Evolutionary conservation across 2,113 vertebrate species (phyloP), one percentile per base, ranked within the genome.

Genomic region (Brachyhypopomus gauderio): DNA sequence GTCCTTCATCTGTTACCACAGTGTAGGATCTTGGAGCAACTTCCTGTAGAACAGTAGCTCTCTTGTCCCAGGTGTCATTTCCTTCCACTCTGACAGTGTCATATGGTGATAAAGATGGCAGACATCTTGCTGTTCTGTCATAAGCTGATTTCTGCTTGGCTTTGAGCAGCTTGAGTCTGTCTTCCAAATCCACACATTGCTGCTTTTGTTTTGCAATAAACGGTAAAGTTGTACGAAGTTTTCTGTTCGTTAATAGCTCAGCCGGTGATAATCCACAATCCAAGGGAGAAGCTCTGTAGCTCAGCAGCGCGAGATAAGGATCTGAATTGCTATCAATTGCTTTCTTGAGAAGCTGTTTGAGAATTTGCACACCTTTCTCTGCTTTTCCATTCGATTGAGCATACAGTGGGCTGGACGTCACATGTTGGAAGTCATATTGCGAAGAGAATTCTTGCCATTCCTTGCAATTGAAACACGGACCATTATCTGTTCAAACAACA

Each of bases 221-320:
- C 8, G 69, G 69, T 55, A 78, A 23, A 60, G 77, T 84, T 25
- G 45, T 81, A 1, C 8, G 3, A 70, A 80, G 22, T n/a, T 19
- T 80, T 8, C 27, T 41, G 3, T 48, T 67, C 75, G 78, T 85
- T 0, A 82, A 12, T 3, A 82, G 22, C 23, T 82, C 79, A 0
- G 48, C 55, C 69, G 75, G 76, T 34, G 84, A 82, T 27, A 16
- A 1, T 16, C 76, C 55, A 27, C 69, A 70, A 41, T 82, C 80
- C 1, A 82, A 22, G 9, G 71, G 79, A 0, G 64, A 74, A 25
- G 75, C 70, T 56, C 63, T 52, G 25, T 85, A 84, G 79, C 83
- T 82, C 76, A 86, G 30, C 69, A 83, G 69, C 75, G 69, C 81
- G 52, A 81, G 86, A 86, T 78, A 67, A 25, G 34, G 63, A 59